Evolutionary conservation across 1,140 invertebrate species (phyloP), one percentile per base, ranked within the genome.

Genomic region (Aporrectodea caliginosa): DNA sequence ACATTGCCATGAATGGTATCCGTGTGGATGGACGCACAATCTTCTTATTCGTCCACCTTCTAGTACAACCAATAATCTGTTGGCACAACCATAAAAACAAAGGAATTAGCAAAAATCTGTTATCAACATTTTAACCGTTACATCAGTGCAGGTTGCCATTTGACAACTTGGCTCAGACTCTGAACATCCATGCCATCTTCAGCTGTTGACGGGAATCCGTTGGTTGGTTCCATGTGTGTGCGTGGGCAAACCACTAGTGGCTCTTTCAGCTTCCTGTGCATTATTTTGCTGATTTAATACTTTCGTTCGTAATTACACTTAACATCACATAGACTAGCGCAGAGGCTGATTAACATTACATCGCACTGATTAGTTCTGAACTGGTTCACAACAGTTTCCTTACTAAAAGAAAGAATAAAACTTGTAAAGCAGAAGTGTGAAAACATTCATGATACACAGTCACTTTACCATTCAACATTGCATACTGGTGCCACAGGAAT

Each of bases 1-100:
- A 97, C 0, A 95, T 88, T n/a, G 94, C 91, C 84, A 93, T 91
- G 87, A 93, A 96, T 35, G 94, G 94, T 74, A 95, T 92, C 73
- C 93, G 90, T 0, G 92, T 91, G 71, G 94, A 93, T 0, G 95
- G 92, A 43, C 95, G 90, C 27, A 93, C 87, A 86, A 95, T 82
- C 80, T 91, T 89, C n/a, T 89, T 85, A 34, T 87, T 89, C 73
- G 90, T 90, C 1, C 93, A 91, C 78, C 91, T 90, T 88, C 94
- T 94, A 79, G 92, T 93, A 85, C 94, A 96, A 0, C 94, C 94
- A 69, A 95, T 90, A 34, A 93, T 83, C 86, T 87, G 79, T 1
- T 79, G 82, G 27, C 70, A 68, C 30, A 34, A 27, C 12, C 16
- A 71, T n/a, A 35, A n/a, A 79, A n/a, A 73, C n/a, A 12, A 16